Conservation (phyloP, 2,113 vertebrate genomes). For the Lepidothrix coronata region DNA sequence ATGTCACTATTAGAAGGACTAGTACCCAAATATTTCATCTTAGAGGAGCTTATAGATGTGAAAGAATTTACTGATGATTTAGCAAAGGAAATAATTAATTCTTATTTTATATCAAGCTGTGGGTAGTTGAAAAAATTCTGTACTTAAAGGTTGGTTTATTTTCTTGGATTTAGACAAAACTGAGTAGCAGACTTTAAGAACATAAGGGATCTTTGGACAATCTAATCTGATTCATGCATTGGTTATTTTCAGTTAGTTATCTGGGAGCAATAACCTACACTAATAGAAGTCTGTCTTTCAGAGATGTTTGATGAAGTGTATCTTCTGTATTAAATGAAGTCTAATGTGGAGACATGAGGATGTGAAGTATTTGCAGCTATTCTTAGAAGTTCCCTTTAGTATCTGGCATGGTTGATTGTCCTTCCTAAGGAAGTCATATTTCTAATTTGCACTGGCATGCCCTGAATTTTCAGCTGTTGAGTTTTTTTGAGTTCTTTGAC, state of each 20-base stretch:
- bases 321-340: not conserved
- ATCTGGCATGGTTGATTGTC: not conserved
- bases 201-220: not conserved
- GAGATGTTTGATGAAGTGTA: not conserved
- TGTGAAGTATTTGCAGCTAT: not conserved
- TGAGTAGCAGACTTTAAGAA: not conserved
- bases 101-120: not conserved
- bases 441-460: not conserved
- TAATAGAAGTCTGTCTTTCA: not conserved
- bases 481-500: not conserved
- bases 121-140: not conserved
- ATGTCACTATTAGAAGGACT: not conserved
- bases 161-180: not conserved
- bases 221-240: not conserved
- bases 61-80: not conserved
- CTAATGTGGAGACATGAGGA: not conserved
- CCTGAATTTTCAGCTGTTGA: not conserved
- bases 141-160: not conserved
- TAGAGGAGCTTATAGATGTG: not conserved
- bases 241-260: not conserved
- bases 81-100: not conserved
- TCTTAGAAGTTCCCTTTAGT: not conserved
- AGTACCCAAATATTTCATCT: not conserved
- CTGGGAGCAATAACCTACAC: not conserved
- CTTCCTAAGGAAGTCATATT: not conserved